Percentiles rank a stretch among this genome's conserved stretches.
Evolutionary conservation across 2,888 invertebrate genomes (phyloP).

Genomic region (Erynnis tages): DNA sequence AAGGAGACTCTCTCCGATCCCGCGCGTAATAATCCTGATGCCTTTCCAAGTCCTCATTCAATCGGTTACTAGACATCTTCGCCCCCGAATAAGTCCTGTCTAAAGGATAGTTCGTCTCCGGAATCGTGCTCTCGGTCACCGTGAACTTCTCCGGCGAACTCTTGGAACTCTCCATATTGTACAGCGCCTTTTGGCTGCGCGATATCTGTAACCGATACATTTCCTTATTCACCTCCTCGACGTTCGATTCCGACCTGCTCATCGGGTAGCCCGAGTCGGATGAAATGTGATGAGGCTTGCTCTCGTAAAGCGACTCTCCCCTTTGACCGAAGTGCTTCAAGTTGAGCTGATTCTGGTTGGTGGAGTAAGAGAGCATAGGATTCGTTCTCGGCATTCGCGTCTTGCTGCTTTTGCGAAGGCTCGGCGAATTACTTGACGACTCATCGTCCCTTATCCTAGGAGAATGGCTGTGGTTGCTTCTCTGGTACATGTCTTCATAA

Average conservation of each 20-base stretch:
- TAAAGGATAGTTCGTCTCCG: slow-evolving; percentile 72
- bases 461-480: slow-evolving; percentile 67
- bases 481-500: slow-evolving; percentile 71
- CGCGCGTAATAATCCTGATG: slow-evolving; percentile 65
- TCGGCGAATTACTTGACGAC: slow-evolving; percentile 73
- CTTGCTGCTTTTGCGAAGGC: slow-evolving; percentile 76
- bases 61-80: slow-evolving; percentile 68
- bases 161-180: slow-evolving; percentile 72
- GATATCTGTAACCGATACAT: slow-evolving; percentile 78
- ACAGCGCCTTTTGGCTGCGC: slow-evolving; percentile 74
- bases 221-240: slow-evolving; percentile 78
- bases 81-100: slow-evolving; percentile 73
- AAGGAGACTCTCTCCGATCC: slow-evolving; percentile 64
- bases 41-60: slow-evolving; percentile 73
- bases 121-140: slow-evolving; percentile 60
- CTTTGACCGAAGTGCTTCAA: slow-evolving; percentile 76
- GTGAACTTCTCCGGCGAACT: slow-evolving; percentile 62
- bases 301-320: slow-evolving; percentile 70
- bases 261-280: slow-evolving; percentile 72
- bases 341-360: slow-evolving; percentile 71
- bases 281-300: slow-evolving; percentile 72
- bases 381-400: slow-evolving; percentile 82
- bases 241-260: slow-evolving; percentile 76
- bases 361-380: slow-evolving; percentile 80
- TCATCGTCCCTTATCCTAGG: slow-evolving; percentile 70